Conservation (phyloP, 2,113 vertebrate species). For the Salvator merianae region DNA sequence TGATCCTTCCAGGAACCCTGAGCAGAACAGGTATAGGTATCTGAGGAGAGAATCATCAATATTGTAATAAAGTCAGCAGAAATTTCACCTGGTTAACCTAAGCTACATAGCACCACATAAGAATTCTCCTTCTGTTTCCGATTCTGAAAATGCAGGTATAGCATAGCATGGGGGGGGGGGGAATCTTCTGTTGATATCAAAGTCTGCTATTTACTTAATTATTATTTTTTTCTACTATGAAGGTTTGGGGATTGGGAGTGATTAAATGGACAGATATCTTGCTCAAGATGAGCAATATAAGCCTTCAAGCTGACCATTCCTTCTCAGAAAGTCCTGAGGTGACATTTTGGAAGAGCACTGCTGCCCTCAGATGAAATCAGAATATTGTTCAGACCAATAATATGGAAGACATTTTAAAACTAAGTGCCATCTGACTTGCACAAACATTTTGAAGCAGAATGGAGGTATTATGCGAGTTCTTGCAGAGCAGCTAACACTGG, state of each 20-base stretch:
- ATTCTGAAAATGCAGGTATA: background rate
- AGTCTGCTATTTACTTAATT: background rate
- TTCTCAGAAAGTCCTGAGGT: background rate
- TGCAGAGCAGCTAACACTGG: too few relatives aligned
- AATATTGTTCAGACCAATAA: background rate
- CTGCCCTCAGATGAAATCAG: too few relatives aligned
- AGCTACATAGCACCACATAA: background rate
- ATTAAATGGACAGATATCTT: background rate
- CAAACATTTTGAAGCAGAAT: background rate
- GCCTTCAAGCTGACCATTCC: background rate
- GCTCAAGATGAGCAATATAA: background rate
- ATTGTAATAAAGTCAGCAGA: background rate
- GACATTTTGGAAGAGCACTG: too few relatives aligned
- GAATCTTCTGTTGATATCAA: background rate
- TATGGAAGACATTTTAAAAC: background rate
- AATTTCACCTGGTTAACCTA: background rate
- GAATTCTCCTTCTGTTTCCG: background rate
- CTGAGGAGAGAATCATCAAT: constrained; percentile 53
- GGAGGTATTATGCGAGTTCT: too few relatives aligned
- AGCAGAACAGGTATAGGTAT: constrained; percentile 70
- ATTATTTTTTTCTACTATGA: background rate
- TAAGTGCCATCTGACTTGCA: background rate
- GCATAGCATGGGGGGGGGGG: too few relatives aligned
- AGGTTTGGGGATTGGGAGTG: background rate
- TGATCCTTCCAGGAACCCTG: constrained; percentile 73